A percentile compares a stretch with the other conserved stretches of the same genome.
Conservation (phyloP, 2,888 invertebrate species). For the Caenorhabditis auriculariae region DNA sequence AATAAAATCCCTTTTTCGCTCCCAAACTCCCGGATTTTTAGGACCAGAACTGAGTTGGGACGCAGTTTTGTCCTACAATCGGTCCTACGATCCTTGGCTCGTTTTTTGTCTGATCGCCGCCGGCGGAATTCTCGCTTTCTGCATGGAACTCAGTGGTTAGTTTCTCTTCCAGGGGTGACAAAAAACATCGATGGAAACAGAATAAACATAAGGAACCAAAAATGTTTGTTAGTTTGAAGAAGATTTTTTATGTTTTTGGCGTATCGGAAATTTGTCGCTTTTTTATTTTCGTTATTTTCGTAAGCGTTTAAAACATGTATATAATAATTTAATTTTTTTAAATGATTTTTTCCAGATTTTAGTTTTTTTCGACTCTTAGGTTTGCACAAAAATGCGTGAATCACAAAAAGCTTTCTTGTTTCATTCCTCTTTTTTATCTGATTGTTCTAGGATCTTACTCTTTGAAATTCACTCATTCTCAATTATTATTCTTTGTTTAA, state of each 20-base stretch:
- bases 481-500: no score
- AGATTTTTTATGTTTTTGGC: not conserved
- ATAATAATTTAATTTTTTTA: constrained; percentile 6
- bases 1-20: no score
- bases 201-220: not conserved
- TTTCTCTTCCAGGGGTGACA: not conserved
- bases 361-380: not conserved
- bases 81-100: constrained; percentile 42
- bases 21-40: constrained; percentile 14
- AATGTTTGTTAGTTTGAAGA: not conserved
- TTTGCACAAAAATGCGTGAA: no score
- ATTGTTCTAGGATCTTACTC: no score
- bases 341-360: constrained; percentile 6
- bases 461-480: no score
- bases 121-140: constrained; percentile 85
- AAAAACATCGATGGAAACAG: not conserved
- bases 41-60: constrained; percentile 42
- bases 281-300: not conserved
- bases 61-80: constrained; percentile 43
- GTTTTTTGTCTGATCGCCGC: constrained; percentile 70
- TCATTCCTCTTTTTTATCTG: no score
- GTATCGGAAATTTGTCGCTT: not conserved
- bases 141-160: constrained; percentile 73
- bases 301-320: not conserved
- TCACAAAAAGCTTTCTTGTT: no score